Evolutionary conservation across 37 sponge, comb jelly and placozoan genomes (phyloP).

Genomic region (Cladorhizidae sp.): DNA sequence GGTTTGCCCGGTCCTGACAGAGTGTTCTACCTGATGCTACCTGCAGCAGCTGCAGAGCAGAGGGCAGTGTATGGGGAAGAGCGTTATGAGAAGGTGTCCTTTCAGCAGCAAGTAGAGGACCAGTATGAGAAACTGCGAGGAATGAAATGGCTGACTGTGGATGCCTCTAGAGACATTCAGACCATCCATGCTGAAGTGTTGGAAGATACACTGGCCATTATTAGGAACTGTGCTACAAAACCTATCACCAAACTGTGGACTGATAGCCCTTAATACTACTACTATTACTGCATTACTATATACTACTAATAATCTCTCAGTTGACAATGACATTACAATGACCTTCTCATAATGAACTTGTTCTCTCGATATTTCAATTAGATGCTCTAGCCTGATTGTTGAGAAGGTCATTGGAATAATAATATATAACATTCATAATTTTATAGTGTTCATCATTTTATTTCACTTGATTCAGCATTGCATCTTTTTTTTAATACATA

Average conservation of each 20-base stretch:
- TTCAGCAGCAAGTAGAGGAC: conserved; percentile 61
- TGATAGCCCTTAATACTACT: not conserved
- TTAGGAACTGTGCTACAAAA: not conserved
- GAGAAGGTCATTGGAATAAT: too few relatives aligned
- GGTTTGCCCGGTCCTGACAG: conserved; percentile 84
- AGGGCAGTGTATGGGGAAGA: conserved; percentile 79
- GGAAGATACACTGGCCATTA: conserved; percentile 17
- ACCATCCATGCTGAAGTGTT: conserved; percentile 55
- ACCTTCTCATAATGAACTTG: not conserved
- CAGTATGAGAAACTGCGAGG: conserved; percentile 55
- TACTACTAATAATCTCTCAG: too few relatives aligned
- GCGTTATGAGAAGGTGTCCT: conserved; percentile 74
- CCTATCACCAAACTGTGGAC: conserved; percentile 61
- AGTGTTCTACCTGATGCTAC: conserved; percentile 73
- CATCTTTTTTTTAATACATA: too few relatives aligned
- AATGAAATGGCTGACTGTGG: conserved; percentile 57
- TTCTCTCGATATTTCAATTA: too few relatives aligned
- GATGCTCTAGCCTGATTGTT: too few relatives aligned
- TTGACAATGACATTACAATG: too few relatives aligned
- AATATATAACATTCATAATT: too few relatives aligned
- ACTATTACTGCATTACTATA: not conserved
- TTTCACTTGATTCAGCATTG: too few relatives aligned
- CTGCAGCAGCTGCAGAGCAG: conserved; percentile 54
- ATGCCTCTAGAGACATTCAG: conserved; percentile 61
- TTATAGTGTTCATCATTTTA: too few relatives aligned